Percentiles rank a stretch among this genome's conserved stretches.
phyloP scores from a whole-genome alignment of 92 coral and sea anemone genomes.

The Plumapathes pennacea region DNA sequence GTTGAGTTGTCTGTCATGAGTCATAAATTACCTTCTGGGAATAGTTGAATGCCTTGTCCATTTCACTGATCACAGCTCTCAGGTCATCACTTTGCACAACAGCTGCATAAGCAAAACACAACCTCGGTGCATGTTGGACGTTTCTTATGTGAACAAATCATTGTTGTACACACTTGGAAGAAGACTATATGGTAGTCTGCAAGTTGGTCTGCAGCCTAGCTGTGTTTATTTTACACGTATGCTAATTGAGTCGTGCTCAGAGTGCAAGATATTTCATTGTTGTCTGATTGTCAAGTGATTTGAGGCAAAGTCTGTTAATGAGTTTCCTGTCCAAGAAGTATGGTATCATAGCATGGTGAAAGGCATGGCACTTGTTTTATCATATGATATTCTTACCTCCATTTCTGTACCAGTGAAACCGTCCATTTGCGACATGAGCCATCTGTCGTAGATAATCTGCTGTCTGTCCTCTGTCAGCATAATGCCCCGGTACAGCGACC shows the following conservation, averaged over 20 bases:
- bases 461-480: slow-evolving; percentile 79
- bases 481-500: slow-evolving; percentile 89
- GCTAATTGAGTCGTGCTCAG: too few species aligned
- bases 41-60: slow-evolving; percentile 92
- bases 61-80: slow-evolving; percentile 77
- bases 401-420: slow-evolving; percentile 95
- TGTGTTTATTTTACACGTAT: too few species aligned
- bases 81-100: slow-evolving; percentile 91
- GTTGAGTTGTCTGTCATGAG: not conserved
- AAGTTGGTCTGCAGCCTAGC: too few species aligned
- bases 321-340: too few species aligned
- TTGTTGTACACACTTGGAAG: too few species aligned
- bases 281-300: too few species aligned
- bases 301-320: too few species aligned
- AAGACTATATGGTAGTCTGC: too few species aligned
- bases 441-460: slow-evolving; percentile 73
- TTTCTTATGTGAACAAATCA: too few species aligned
- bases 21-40: slow-evolving; percentile 78
- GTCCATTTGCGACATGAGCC: slow-evolving; percentile 86
- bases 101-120: slow-evolving; percentile 58
- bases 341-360: not conserved
- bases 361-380: not conserved
- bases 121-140: too few species aligned
- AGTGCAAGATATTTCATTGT: too few species aligned
- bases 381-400: too few species aligned